These are phyloP conservation scores for Halictus rubicundus DNA, from an alignment of 1,140 invertebrate genomes.

Conservation along the genomic window DNA sequence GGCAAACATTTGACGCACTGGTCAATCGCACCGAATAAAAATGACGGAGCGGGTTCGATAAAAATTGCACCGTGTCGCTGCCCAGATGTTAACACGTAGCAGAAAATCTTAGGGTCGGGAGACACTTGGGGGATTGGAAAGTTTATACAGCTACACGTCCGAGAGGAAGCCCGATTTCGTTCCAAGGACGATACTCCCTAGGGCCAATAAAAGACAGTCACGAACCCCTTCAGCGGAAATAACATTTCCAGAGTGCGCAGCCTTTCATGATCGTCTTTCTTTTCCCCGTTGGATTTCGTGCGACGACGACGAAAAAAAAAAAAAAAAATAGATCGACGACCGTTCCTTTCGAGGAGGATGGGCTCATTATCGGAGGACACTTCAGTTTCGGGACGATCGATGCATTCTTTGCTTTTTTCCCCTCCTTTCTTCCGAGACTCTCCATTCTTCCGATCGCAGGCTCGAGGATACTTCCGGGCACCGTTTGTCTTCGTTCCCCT, in stretches of 20 bases:
- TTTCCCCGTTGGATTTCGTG: not conserved
- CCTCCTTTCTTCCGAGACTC: no score
- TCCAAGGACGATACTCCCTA: conserved; percentile 1
- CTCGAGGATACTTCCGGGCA: no score
- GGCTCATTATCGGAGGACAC: not conserved
- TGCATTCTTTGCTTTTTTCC: not conserved
- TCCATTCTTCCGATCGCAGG: no score
- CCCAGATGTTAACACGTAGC: not conserved
- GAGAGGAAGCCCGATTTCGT: conserved; percentile 4
- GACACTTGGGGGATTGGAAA: conserved; percentile 2
- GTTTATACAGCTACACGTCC: conserved; percentile 31
- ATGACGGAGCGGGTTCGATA: no score
- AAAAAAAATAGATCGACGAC: not conserved
- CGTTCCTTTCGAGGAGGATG: not conserved
- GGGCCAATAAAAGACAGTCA: conserved; percentile 35
- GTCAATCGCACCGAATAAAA: no score
- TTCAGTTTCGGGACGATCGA: not conserved
- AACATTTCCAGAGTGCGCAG: conserved; percentile 10
- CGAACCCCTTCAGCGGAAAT: conserved; percentile 31
- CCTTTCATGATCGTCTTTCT: conserved; percentile 3
- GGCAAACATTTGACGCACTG: no score
- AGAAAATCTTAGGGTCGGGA: not conserved
- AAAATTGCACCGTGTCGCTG: no score
- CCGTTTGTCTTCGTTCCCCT: not conserved
- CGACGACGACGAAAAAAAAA: not conserved